Conservation (phyloP, 2,888 invertebrate genomes). For the Pantelozetes paolii region DNA sequence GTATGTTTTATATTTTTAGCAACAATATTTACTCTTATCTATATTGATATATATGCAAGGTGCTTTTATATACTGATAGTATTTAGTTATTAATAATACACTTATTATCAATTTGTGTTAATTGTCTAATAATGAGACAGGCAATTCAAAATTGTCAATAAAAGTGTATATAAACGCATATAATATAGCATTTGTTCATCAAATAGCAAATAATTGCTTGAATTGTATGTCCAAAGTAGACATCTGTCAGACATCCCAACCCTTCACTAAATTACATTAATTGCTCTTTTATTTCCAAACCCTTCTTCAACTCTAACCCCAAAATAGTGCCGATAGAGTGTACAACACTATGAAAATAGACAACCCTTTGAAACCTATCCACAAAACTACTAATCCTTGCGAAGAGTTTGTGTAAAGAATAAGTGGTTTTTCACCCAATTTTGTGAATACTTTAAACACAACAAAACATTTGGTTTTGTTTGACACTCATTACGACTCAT, state of each 20-base stretch:
- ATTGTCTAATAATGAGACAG: too few species aligned
- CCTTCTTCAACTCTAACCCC: neutral
- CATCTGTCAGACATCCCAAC: neutral
- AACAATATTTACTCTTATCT: too few species aligned
- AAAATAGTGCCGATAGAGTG: neutral
- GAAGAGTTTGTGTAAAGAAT: neutral
- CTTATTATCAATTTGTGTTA: too few species aligned
- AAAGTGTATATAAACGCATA: too few species aligned
- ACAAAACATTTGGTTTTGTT: constrained; percentile 11
- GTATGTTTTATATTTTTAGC: constrained; percentile 53
- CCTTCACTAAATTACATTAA: neutral
- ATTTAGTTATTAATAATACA: too few species aligned
- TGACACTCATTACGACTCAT: constrained; percentile 7
- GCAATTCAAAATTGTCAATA: too few species aligned
- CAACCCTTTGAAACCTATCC: neutral
- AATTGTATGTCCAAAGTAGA: neutral
- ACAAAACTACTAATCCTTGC: neutral
- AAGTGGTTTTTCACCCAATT: constrained; percentile 29
- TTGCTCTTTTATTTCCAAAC: neutral
- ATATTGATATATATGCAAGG: too few species aligned
- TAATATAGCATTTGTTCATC: too few species aligned
- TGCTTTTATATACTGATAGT: too few species aligned
- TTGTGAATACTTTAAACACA: constrained; percentile 18
- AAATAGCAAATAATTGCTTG: too few species aligned
- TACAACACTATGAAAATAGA: neutral